phyloP scores from a whole-genome alignment of 2,888 invertebrate genomes.

The Calameuta filiformis region DNA sequence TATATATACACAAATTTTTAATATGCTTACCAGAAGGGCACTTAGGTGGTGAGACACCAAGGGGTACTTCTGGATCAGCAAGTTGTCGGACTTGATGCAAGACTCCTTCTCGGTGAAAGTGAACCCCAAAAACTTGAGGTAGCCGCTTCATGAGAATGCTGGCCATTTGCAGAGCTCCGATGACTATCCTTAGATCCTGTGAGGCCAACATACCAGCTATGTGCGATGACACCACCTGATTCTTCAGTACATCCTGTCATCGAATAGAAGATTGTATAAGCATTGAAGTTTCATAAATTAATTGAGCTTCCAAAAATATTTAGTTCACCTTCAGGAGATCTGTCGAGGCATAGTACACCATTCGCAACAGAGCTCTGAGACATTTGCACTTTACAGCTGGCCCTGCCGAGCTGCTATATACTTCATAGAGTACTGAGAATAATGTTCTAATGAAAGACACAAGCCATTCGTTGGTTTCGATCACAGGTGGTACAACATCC shows the following conservation, averaged over 20 bases:
- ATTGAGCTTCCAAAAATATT: not conserved
- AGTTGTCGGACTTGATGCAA: slow-evolving; percentile 87
- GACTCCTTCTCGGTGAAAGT: slow-evolving; percentile 98
- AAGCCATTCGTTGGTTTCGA: slow-evolving; percentile 64
- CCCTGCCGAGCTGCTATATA: slow-evolving; percentile 97
- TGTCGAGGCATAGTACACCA: slow-evolving; percentile 94
- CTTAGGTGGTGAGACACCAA: slow-evolving; percentile 67
- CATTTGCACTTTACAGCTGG: slow-evolving; percentile 98
- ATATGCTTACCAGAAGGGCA: slow-evolving; percentile 57
- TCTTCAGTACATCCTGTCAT: slow-evolving; percentile 70
- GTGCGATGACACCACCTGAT: slow-evolving; percentile 91
- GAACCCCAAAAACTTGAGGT: slow-evolving; percentile 93
- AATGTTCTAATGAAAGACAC: slow-evolving; percentile 77
- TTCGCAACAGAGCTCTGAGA: slow-evolving; percentile 92
- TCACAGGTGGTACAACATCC: slow-evolving; percentile 63
- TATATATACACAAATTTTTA: not conserved
- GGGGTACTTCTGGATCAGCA: slow-evolving; percentile 75
- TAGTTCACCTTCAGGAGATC: slow-evolving; percentile 78
- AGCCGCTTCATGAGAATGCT: slow-evolving; percentile 96
- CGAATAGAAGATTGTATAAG: slow-evolving; percentile 2
- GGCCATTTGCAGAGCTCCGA: slow-evolving; percentile 96
- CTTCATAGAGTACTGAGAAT: slow-evolving; percentile 96
- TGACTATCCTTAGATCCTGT: slow-evolving; percentile 94
- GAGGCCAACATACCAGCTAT: slow-evolving; percentile 99
- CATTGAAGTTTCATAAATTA: not conserved